Conservation (phyloP, 2,113 vertebrate species). For the Nannobrachium achirus region DNA sequence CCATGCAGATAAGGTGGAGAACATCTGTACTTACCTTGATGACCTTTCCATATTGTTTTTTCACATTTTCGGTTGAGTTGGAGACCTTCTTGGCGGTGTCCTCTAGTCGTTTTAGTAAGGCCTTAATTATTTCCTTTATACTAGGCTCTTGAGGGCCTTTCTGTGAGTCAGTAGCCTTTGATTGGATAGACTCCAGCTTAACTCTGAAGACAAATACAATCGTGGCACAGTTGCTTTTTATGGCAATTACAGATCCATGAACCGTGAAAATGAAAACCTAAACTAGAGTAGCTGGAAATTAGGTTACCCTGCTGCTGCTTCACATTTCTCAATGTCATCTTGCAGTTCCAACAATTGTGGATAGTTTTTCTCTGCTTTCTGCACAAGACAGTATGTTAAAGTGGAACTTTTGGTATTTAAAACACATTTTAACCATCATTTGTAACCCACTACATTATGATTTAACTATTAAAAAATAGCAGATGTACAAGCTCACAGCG, state of each 20-base stretch:
- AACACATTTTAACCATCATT: too few relatives aligned
- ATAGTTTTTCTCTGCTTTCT: slow-evolving; percentile 91
- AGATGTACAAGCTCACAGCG: too few relatives aligned
- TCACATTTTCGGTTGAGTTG: slow-evolving; percentile 79
- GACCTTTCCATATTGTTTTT: slow-evolving; percentile 81
- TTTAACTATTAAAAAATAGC: too few relatives aligned
- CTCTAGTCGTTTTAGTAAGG: slow-evolving; percentile 85
- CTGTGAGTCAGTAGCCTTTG: slow-evolving; percentile 70
- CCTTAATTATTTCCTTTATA: background rate
- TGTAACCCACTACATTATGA: too few relatives aligned
- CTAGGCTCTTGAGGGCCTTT: too few relatives aligned
- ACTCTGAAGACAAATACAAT: slow-evolving; percentile 78
- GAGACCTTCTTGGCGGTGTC: slow-evolving; percentile 80
- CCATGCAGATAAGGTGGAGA: background rate
- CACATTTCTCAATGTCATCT: slow-evolving; percentile 86
- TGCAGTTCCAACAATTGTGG: slow-evolving; percentile 89
- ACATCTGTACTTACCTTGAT: slow-evolving; percentile 61
- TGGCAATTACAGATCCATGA: background rate
- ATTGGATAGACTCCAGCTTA: slow-evolving; percentile 85
- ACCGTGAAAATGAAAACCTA: background rate
- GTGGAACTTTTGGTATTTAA: slow-evolving; percentile 10
- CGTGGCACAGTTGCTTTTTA: background rate
- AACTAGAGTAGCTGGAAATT: slow-evolving; percentile 4
- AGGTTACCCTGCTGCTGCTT: slow-evolving; percentile 90
- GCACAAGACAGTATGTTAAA: slow-evolving; percentile 44